phyloP scores from a whole-genome alignment of 2,113 vertebrate species.

The Cebidichthys violaceus region DNA sequence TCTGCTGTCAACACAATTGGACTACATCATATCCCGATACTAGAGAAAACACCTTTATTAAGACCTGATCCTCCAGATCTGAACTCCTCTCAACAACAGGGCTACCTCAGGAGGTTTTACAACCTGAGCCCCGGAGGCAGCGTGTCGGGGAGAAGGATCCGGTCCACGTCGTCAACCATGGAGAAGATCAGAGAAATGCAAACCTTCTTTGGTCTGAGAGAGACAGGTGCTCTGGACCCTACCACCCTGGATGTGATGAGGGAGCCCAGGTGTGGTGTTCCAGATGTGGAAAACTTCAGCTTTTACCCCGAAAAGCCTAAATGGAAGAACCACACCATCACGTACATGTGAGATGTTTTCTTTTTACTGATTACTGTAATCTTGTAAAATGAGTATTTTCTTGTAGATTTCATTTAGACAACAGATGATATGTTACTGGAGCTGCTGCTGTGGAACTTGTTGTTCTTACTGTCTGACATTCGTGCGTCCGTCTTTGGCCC shows the following conservation, averaged over 20 bases:
- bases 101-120: conserved; percentile 69
- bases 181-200: conserved; percentile 75
- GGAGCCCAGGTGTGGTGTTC: conserved; percentile 68
- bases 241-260: conserved; percentile 72
- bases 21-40: neutral
- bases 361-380: neutral
- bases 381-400: neutral
- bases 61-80: neutral
- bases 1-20: neutral
- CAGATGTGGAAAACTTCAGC: conserved; percentile 72
- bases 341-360: conserved; percentile 73
- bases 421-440: neutral
- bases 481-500: neutral
- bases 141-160: conserved; percentile 16
- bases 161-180: conserved; percentile 19
- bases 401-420: neutral
- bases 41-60: neutral
- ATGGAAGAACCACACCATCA: conserved; percentile 78
- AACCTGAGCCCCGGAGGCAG: conserved; percentile 21
- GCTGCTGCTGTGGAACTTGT: neutral
- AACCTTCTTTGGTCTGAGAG: conserved; percentile 73
- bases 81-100: conserved; percentile 43
- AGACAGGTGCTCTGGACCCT: conserved; percentile 60
- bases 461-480: neutral
- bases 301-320: conserved; percentile 72